These are phyloP conservation scores for Drosophila fungiperda DNA, from an alignment of 2,888 invertebrate genomes.

Conservation along the genomic window DNA sequence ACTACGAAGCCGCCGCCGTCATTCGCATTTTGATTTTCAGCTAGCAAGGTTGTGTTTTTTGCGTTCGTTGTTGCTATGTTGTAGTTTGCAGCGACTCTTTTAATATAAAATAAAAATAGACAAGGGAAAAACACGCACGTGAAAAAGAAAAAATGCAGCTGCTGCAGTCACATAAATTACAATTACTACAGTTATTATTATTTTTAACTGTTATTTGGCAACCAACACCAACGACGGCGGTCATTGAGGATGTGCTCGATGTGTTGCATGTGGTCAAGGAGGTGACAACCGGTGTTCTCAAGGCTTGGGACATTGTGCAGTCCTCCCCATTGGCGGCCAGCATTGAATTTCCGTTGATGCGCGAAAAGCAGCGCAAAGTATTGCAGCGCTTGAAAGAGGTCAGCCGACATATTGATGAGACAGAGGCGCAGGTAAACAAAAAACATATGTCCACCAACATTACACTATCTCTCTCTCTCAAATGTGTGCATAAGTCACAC, in stretches of 20 bases:
- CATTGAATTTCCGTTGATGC: conserved; percentile 87
- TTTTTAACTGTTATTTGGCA: conserved; percentile 14
- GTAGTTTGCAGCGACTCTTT: conserved; percentile 6
- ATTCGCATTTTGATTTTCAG: conserved; percentile 64
- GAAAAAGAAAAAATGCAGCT: conserved; percentile 32
- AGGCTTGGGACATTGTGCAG: conserved; percentile 88
- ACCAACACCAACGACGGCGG: conserved; percentile 82
- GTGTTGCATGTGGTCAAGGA: conserved; percentile 87
- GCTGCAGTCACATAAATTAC: conserved; percentile 22
- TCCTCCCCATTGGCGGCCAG: conserved; percentile 86
- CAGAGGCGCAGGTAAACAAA: conserved; percentile 82
- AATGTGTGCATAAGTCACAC: background rate
- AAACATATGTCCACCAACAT: background rate
- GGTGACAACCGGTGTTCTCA: conserved; percentile 87
- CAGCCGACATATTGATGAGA: conserved; percentile 83
- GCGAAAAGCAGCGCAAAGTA: conserved; percentile 88
- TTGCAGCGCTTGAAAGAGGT: conserved; percentile 86
- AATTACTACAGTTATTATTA: conserved; percentile 37
- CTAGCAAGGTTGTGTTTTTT: conserved; percentile 49
- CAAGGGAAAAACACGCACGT: background rate
- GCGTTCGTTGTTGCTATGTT: conserved; percentile 11
- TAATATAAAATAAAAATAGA: background rate
- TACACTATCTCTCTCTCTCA: background rate
- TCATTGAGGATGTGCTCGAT: conserved; percentile 88
- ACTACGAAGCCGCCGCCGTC: conserved; percentile 14